Conservation (phyloP, 2,888 invertebrate species). For the Folsomia candida region DNA sequence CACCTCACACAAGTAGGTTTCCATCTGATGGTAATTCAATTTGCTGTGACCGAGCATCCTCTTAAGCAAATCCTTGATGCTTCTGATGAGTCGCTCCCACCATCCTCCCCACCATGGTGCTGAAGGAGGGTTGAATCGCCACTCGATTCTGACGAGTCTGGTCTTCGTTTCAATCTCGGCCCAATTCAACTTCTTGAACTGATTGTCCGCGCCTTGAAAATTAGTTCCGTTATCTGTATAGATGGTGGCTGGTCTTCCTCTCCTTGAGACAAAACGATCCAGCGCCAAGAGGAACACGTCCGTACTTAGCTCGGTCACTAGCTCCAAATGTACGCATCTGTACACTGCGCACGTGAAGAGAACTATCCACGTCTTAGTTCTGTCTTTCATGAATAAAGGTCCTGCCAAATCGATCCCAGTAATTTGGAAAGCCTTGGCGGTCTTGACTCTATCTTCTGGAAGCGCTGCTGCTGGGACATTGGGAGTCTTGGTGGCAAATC, state of each 20-base stretch:
- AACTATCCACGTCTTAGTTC: slow-evolving; percentile 3
- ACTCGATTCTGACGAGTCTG: too few relatives aligned
- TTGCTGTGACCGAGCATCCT: not conserved
- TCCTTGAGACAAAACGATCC: too few relatives aligned
- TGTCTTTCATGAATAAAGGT: not conserved
- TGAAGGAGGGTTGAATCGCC: too few relatives aligned
- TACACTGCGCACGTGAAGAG: not conserved
- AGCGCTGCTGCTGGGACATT: not conserved
- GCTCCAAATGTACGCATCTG: not conserved
- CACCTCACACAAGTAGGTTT: slow-evolving; percentile 51
- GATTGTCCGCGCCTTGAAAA: too few relatives aligned
- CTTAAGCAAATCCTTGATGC: not conserved
- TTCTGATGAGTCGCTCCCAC: not conserved
- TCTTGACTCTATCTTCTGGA: not conserved
- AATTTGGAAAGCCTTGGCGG: not conserved
- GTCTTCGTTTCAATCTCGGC: too few relatives aligned
- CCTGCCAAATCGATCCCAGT: slow-evolving; percentile 1
- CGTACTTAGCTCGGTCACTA: too few relatives aligned
- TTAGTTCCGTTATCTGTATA: too few relatives aligned
- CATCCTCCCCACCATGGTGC: slow-evolving; percentile 8
- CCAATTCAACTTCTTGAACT: too few relatives aligned
- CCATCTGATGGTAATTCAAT: slow-evolving; percentile 36
- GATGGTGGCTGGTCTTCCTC: too few relatives aligned
- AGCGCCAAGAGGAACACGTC: too few relatives aligned
- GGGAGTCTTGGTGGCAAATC: not conserved